phyloP scores from a whole-genome alignment of 2,113 vertebrate species.

The Lucifuga dentata region DNA sequence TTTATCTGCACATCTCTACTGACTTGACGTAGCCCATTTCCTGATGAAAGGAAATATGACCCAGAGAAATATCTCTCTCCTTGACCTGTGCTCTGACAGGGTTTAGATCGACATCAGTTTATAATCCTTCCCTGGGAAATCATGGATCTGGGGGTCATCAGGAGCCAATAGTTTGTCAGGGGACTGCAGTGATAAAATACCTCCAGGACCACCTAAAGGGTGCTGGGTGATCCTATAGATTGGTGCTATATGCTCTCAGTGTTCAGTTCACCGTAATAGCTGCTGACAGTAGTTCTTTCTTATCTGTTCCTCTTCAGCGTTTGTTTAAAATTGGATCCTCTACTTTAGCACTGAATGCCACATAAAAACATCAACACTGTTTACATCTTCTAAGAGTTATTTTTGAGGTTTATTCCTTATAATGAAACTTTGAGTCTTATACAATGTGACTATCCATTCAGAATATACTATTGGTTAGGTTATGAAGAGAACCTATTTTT shows the following conservation, averaged over 20 bases:
- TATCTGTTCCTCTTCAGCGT: neutral
- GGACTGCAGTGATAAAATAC: constrained; percentile 22
- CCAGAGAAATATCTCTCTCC: constrained; percentile 25
- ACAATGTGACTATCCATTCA: no score
- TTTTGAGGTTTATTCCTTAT: neutral
- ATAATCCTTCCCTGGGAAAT: constrained; percentile 37
- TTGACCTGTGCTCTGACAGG: constrained; percentile 46
- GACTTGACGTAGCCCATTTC: constrained; percentile 1
- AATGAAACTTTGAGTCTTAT: neutral
- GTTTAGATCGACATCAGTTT: constrained; percentile 34
- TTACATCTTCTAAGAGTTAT: neutral
- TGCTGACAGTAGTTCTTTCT: neutral
- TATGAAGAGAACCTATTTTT: no score
- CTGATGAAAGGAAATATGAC: constrained; percentile 38
- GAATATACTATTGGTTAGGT: no score
- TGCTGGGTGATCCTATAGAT: constrained; percentile 6
- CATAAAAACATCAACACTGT: no score
- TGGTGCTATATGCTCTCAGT: neutral
- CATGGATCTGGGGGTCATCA: constrained; percentile 36
- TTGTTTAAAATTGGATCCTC: neutral
- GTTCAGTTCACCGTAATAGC: neutral
- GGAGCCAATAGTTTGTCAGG: constrained; percentile 29
- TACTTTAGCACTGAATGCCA: no score
- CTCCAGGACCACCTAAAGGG: neutral
- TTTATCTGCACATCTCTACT: constrained; percentile 19